These are phyloP conservation scores for Phoeniculus purpureus DNA, from an alignment of 2,797 vertebrate species.

Conservation along the genomic window DNA sequence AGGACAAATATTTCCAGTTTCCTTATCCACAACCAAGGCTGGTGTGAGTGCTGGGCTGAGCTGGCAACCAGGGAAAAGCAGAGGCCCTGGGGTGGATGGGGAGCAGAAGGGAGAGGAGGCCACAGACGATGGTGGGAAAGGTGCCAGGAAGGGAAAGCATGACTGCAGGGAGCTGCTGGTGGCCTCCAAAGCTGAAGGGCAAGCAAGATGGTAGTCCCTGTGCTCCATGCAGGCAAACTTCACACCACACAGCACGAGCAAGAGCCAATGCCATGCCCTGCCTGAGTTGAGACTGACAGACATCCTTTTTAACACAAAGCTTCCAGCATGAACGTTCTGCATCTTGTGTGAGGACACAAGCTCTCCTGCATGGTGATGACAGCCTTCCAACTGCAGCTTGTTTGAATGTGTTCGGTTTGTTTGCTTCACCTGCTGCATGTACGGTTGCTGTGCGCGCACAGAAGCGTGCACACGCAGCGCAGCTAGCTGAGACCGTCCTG, in stretches of 20 bases:
- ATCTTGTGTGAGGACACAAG: neutral
- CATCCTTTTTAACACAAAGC: neutral
- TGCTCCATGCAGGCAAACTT: neutral
- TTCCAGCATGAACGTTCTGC: neutral
- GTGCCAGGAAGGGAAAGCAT: neutral
- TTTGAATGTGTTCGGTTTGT: neutral
- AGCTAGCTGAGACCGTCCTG: neutral
- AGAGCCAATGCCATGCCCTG: neutral
- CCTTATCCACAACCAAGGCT: neutral
- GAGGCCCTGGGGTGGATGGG: neutral
- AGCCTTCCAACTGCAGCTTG: neutral
- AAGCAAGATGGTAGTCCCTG: neutral
- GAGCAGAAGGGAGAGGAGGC: neutral
- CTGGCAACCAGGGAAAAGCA: fast-evolving
- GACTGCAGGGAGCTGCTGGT: neutral
- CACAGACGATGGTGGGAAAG: neutral
- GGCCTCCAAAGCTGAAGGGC: neutral
- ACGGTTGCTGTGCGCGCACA: neutral
- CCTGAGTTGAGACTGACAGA: neutral
- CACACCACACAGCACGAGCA: neutral
- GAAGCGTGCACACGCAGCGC: fast-evolving
- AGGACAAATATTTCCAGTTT: neutral
- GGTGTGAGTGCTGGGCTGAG: fast-evolving
- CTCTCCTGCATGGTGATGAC: neutral
- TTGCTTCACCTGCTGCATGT: neutral